These are phyloP conservation scores for Drosophila sordidula DNA, from an alignment of 2,888 invertebrate genomes.

Conservation along the genomic window DNA sequence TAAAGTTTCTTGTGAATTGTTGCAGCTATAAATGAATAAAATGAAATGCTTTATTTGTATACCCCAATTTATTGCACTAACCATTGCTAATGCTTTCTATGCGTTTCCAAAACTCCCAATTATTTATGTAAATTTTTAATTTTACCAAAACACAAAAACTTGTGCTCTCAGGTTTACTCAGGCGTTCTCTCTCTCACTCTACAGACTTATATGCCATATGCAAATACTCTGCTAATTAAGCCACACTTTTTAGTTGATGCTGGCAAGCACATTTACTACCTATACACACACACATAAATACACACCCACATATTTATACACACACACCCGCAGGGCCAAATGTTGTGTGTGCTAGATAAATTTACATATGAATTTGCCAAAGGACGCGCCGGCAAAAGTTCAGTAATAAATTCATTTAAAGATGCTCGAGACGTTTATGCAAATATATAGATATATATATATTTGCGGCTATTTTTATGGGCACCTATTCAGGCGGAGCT, in stretches of 20 bases:
- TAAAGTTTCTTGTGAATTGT: neutral
- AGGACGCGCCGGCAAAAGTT: conserved; percentile 42
- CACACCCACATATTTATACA: too few relatives aligned
- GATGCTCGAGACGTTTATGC: conserved; percentile 61
- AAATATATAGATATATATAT: conserved; percentile 36
- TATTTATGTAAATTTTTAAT: conserved; percentile 37
- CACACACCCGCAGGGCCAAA: neutral
- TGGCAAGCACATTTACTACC: conserved; percentile 33
- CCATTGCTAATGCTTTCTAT: neutral
- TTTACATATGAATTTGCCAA: conserved; percentile 59
- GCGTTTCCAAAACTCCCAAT: conserved; percentile 14
- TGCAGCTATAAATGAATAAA: neutral
- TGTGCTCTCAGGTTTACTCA: neutral
- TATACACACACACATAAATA: conserved; percentile 1
- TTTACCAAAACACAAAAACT: conserved; percentile 15
- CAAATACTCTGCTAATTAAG: conserved; percentile 71
- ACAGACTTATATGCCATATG: conserved; percentile 32
- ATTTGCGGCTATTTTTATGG: conserved; percentile 3
- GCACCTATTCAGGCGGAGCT: neutral
- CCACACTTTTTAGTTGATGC: conserved; percentile 52
- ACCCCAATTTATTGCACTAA: neutral
- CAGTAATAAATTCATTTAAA: conserved; percentile 73
- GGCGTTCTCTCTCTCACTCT: neutral
- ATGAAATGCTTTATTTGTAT: neutral
- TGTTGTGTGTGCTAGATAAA: conserved; percentile 39